A percentile compares a stretch with the other conserved stretches of the same genome.
These are phyloP conservation scores for Sebastes itinus DNA, from an alignment of 2,797 vertebrate species.

Conservation along the genomic window DNA sequence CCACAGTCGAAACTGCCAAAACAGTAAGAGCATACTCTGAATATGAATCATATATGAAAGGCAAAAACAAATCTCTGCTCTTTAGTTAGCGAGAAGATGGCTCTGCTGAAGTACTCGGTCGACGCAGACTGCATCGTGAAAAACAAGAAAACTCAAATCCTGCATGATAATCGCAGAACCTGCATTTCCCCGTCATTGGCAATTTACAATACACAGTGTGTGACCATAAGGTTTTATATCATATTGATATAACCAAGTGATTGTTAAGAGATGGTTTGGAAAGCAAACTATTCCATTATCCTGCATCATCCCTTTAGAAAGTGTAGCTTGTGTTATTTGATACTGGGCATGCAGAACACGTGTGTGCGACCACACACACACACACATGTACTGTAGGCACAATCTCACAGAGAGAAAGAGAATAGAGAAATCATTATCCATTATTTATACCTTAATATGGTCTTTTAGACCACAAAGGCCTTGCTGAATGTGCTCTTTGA, in stretches of 20 bases:
- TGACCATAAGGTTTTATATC: constrained; percentile 8
- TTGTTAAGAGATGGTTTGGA: not conserved
- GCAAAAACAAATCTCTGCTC: not conserved
- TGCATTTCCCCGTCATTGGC: not conserved
- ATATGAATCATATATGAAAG: constrained; percentile 39
- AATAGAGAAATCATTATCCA: constrained; percentile 60
- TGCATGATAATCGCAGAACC: not conserved
- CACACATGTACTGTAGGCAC: not conserved
- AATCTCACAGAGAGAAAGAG: constrained; percentile 7
- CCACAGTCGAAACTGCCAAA: constrained; percentile 32
- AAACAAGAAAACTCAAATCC: constrained; percentile 10
- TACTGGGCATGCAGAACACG: not conserved
- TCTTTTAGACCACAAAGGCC: constrained; percentile 69
- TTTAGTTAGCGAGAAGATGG: not conserved
- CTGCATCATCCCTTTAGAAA: not conserved
- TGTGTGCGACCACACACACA: not conserved
- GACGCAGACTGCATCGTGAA: not conserved
- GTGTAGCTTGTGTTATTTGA: constrained; percentile 3
- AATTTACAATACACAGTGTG: constrained; percentile 13
- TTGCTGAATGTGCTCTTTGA: constrained; percentile 69
- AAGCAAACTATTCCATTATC: not conserved
- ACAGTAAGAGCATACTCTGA: constrained; percentile 22
- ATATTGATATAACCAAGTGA: not conserved
- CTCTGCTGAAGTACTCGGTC: not conserved
- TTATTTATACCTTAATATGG: constrained; percentile 74